A percentile compares a stretch with the other conserved stretches of the same genome.
phyloP scores from a whole-genome alignment of 2,113 vertebrate species.

The Tyrannus savana region DNA sequence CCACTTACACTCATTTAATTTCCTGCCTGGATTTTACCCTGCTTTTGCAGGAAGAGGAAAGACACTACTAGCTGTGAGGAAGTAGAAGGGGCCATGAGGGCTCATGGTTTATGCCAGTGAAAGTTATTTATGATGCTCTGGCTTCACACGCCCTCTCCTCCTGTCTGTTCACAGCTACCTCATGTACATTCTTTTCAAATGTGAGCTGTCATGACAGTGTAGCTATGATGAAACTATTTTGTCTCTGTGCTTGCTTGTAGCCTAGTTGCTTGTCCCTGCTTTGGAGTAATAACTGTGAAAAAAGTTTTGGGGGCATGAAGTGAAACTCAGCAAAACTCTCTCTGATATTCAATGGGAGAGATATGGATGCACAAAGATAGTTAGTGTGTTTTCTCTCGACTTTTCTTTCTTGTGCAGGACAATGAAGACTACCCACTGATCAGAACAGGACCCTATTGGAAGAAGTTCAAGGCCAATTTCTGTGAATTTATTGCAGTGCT shows the following conservation, averaged over 20 bases:
- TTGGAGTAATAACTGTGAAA: background rate
- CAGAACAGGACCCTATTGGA: slow-evolving; percentile 84
- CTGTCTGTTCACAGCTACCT: background rate
- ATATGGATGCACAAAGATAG: background rate
- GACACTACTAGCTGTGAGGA: background rate
- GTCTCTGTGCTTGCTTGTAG: background rate
- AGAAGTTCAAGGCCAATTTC: slow-evolving; percentile 88
- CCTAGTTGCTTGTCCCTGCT: background rate
- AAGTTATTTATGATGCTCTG: background rate
- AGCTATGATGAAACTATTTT: background rate
- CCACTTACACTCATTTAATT: background rate
- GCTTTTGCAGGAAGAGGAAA: background rate
- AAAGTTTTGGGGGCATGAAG: accelerated
- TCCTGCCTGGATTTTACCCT: background rate
- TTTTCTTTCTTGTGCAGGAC: slow-evolving; percentile 69
- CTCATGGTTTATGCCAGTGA: background rate
- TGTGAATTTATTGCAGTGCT: slow-evolving; percentile 88
- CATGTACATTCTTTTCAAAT: background rate
- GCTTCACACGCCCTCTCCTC: background rate
- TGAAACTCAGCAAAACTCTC: background rate
- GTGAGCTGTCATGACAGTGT: background rate
- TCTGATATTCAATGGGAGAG: background rate
- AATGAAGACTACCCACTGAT: slow-evolving; percentile 85
- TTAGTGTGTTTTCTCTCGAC: background rate
- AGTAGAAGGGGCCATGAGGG: background rate